A percentile compares a stretch with the other conserved stretches of the same genome.
Conservation (phyloP, 2,113 vertebrate genomes). For the Leucopsar rothschildi region DNA sequence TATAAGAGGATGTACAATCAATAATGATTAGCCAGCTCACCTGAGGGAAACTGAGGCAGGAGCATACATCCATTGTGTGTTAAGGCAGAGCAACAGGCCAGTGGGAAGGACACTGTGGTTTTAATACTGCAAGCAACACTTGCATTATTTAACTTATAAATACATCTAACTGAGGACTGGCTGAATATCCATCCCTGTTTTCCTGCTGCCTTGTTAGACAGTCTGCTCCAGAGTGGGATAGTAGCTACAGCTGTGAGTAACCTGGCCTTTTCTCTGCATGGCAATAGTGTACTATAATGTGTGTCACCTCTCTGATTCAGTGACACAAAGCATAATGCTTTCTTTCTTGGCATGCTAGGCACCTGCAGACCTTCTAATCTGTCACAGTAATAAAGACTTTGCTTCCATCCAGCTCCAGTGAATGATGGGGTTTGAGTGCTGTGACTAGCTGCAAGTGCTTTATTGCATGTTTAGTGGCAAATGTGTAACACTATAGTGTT, state of each 20-base stretch:
- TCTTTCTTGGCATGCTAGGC: neutral
- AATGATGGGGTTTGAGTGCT: neutral
- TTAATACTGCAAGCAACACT: neutral
- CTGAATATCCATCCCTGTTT: neutral
- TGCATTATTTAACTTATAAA: neutral
- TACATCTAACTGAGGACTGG: neutral
- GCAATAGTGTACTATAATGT: neutral
- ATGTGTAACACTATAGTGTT: neutral
- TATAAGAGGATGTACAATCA: neutral
- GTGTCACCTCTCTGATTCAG: neutral
- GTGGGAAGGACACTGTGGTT: neutral
- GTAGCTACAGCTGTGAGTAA: neutral
- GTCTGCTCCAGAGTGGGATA: neutral
- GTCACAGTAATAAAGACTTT: neutral
- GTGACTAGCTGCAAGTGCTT: neutral
- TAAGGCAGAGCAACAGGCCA: neutral
- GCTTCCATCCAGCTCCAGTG: neutral
- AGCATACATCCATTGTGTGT: fast-evolving
- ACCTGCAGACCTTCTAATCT: neutral
- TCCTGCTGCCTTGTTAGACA: neutral
- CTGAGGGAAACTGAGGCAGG: neutral
- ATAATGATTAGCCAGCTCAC: neutral
- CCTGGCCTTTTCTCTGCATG: neutral
- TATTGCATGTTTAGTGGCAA: neutral
- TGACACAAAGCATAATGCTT: neutral